phyloP scores from a whole-genome alignment of 2,797 vertebrate genomes.

The Hydrolagus colliei region DNA sequence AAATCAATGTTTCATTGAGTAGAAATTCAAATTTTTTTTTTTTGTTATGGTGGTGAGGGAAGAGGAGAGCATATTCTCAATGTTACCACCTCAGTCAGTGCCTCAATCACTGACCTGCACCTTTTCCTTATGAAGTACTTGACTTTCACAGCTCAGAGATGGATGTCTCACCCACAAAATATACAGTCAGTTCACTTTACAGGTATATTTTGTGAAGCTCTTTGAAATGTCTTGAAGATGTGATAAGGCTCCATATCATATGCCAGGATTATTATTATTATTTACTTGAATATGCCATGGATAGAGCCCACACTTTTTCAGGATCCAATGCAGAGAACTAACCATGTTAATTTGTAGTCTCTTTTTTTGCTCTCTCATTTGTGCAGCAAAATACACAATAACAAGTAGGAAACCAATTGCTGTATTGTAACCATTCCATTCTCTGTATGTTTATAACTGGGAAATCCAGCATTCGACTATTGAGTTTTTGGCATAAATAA shows the following conservation, averaged over 20 bases:
- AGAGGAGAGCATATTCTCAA: neutral
- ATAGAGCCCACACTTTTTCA: neutral
- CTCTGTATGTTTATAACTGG: neutral
- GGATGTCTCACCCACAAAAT: neutral
- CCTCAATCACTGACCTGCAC: neutral
- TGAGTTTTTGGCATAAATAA: neutral
- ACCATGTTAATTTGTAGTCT: neutral
- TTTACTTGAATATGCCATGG: neutral
- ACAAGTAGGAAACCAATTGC: neutral
- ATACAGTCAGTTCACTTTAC: no score
- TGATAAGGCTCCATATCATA: no score
- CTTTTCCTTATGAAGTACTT: neutral
- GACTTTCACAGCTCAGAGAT: neutral
- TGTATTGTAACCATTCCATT: neutral
- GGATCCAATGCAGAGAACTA: neutral
- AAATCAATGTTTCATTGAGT: neutral
- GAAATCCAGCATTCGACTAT: neutral
- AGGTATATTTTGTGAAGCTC: no score
- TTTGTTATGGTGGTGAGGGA: no score
- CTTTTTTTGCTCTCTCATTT: neutral
- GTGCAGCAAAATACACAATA: neutral
- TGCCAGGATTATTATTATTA: no score
- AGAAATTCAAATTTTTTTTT: neutral
- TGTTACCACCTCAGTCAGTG: neutral
- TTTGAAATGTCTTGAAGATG: no score